Evolutionary conservation across 2,113 vertebrate species (phyloP), one percentile per base, ranked within the genome.

Genomic region (Epinephelus fuscoguttatus): DNA sequence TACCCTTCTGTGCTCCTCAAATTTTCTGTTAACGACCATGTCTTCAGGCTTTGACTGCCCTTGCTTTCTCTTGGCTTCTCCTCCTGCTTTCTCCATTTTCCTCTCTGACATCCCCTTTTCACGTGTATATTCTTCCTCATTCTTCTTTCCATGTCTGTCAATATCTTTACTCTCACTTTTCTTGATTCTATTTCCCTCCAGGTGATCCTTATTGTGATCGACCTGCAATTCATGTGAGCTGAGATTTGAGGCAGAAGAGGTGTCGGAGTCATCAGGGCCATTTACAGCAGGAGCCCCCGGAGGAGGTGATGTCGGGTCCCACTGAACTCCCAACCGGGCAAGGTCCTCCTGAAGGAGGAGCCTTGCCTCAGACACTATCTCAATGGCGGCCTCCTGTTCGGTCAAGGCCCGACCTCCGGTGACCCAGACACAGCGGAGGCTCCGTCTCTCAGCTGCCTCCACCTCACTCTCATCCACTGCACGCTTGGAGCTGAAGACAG

Each of bases 401-500:
- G 96, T 98, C 84, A 99, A 93, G 37, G 96, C 95, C 82, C 95
- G 97, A 75, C 95, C 96, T 18, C 97, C 97, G 1, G 95, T 91
- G 69, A 97, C 94, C 97, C 97, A 99, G 85, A 98, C 90, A 40
- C 96, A 97, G 49, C 93, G 94, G 63, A 95, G 90, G 14, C 89
- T 94, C 75, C 96, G 95, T 27, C 98, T 97, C 86, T 99, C 98
- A 45, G 96, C 95, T 57, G 92, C 98, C 17, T 97, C 96, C 75
- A 94, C 92, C 73, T 99, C 97, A 59, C 96, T 97, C 89, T 99
- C 98, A 89, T 99, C 98, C 81, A 97, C 96, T 13, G 98, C 98
- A 80, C 95, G 96, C 19, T 96, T 96, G 53, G 94, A 95, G 88
- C 96, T 96, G 84, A 77, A 21, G 14, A 61, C 1, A 70, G 14